Evolutionary conservation across 2,113 vertebrate species (phyloP).

Genomic region (Ptychochromis oligacanthus): DNA sequence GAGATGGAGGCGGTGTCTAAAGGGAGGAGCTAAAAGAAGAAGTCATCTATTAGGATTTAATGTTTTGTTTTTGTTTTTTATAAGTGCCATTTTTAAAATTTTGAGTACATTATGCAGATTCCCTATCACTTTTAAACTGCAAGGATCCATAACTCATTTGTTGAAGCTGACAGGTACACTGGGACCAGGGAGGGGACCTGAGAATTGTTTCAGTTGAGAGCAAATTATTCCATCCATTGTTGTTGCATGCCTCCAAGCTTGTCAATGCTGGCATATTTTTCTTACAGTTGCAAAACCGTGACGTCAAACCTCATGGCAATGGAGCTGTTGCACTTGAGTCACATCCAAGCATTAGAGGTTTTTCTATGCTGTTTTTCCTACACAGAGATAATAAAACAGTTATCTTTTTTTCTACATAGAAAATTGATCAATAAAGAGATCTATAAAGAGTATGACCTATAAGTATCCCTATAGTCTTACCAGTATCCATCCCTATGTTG

Average conservation of each 20-base stretch:
- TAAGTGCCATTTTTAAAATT: too few species aligned
- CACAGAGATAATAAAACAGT: neutral
- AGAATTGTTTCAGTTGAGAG: too few species aligned
- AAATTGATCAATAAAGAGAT: neutral
- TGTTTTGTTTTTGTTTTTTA: too few species aligned
- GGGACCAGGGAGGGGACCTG: too few species aligned
- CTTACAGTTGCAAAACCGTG: neutral
- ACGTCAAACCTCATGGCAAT: accelerated
- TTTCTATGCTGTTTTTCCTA: neutral
- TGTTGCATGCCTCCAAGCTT: neutral
- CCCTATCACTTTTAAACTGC: neutral
- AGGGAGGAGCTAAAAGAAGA: too few species aligned
- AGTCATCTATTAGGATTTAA: too few species aligned
- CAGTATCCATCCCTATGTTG: neutral
- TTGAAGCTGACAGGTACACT: too few species aligned
- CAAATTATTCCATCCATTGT: neutral
- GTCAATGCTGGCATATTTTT: neutral
- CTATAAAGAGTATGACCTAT: neutral
- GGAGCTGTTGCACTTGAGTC: neutral
- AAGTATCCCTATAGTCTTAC: neutral
- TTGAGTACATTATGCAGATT: too few species aligned
- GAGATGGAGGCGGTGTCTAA: too few species aligned
- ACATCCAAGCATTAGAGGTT: neutral
- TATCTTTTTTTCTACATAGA: neutral
- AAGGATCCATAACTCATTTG: neutral